Conservation (phyloP, 2,888 invertebrate species). For the Orthonevra nobilis region DNA sequence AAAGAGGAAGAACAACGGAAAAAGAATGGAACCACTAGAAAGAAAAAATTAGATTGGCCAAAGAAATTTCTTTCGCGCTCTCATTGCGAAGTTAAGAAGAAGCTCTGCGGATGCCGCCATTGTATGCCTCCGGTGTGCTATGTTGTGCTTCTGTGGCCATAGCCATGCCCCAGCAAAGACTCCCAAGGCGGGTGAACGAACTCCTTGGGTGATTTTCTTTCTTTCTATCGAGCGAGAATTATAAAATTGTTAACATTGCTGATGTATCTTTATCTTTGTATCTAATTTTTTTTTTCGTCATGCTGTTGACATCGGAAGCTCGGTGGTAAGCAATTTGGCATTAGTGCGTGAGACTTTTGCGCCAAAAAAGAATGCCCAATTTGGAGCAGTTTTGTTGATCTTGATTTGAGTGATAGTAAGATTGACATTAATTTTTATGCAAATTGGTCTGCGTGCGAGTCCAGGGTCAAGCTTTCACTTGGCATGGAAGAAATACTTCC, state of each 20-base stretch:
- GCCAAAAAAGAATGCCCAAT: no score
- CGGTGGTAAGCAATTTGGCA: no score
- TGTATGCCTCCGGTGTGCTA: slow-evolving; percentile 30
- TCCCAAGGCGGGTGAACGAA: slow-evolving; percentile 45
- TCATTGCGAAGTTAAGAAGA: slow-evolving; percentile 56
- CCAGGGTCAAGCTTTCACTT: no score
- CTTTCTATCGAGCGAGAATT: slow-evolving; percentile 27
- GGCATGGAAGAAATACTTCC: no score
- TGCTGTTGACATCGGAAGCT: no score
- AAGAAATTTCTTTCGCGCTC: slow-evolving; percentile 65
- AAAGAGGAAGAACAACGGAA: slow-evolving; percentile 10
- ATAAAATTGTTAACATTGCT: slow-evolving; percentile 20
- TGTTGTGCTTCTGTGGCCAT: slow-evolving; percentile 25
- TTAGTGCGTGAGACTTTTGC: no score
- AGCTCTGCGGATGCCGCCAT: slow-evolving; percentile 25
- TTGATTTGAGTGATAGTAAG: no score
- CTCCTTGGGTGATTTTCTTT: slow-evolving; percentile 28
- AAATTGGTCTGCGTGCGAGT: no score
- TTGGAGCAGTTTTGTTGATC: no score
- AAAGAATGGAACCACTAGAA: not conserved
- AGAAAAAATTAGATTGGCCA: slow-evolving; percentile 26
- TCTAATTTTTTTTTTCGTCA: not conserved
- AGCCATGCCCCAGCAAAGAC: no score
- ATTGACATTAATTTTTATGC: no score
- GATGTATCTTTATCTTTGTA: slow-evolving; percentile 2